Percentiles rank a stretch among this genome's conserved stretches.
Conservation (phyloP, 2,888 invertebrate species). For the Osmoderma eremita region DNA sequence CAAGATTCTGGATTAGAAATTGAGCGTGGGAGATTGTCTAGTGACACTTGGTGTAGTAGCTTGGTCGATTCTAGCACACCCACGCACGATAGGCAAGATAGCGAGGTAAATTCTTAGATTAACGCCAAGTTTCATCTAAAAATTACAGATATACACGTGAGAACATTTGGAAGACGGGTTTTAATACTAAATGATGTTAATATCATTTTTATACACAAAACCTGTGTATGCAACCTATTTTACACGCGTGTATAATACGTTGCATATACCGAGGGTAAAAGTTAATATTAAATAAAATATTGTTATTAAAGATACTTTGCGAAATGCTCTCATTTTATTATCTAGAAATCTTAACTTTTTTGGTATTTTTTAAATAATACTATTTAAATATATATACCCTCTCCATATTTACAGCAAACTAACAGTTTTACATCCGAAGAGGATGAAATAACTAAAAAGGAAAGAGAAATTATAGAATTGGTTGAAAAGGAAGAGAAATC, state of each 20-base stretch:
- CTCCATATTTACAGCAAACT: conserved; percentile 64
- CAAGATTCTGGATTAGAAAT: conserved; percentile 84
- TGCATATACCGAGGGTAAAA: background rate
- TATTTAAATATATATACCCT: too few species aligned
- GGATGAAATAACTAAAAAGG: conserved; percentile 76
- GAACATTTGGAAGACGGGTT: background rate
- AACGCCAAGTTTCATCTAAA: too few species aligned
- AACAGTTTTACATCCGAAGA: conserved; percentile 82
- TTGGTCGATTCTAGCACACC: conserved; percentile 56
- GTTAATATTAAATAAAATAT: background rate
- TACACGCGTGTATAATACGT: background rate
- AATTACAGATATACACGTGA: too few species aligned
- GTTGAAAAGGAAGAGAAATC: conserved; percentile 73
- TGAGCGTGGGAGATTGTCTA: conserved; percentile 67
- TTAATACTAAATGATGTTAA: background rate
- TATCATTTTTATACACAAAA: background rate
- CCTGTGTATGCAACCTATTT: background rate
- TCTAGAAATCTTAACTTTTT: too few species aligned
- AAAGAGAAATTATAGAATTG: conserved; percentile 73
- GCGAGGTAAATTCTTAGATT: conserved; percentile 67
- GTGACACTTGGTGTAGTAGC: conserved; percentile 69
- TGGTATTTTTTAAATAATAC: too few species aligned
- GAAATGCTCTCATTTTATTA: background rate
- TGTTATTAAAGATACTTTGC: background rate
- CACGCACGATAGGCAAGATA: conserved; percentile 80